Conservation (phyloP, 2,113 vertebrate species). For the Peromyscus maniculatus region DNA sequence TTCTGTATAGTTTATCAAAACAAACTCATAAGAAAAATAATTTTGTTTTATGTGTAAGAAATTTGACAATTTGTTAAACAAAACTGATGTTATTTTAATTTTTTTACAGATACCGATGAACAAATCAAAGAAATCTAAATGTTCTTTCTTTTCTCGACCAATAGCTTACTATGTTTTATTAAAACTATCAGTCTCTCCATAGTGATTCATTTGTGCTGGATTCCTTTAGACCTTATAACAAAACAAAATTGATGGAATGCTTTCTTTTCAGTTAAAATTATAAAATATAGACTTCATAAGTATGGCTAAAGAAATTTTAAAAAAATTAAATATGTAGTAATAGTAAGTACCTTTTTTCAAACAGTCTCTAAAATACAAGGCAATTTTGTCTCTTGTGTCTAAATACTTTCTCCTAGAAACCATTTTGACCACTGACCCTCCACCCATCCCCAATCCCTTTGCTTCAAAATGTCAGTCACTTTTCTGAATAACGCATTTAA, state of each 20-base stretch:
- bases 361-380: background rate
- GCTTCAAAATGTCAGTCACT: background rate
- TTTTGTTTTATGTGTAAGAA: background rate
- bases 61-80: background rate
- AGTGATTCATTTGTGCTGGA: background rate
- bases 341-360: background rate
- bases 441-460: background rate
- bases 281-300: background rate
- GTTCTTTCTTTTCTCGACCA: slow-evolving; percentile 1
- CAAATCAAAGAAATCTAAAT: slow-evolving; percentile 53
- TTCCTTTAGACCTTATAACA: background rate
- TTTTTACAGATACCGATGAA: slow-evolving; percentile 54
- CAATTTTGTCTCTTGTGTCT: background rate
- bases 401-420: background rate
- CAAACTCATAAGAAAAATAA: background rate
- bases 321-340: slow-evolving; percentile 18
- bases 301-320: background rate
- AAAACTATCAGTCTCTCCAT: slow-evolving; percentile 42
- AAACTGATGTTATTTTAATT: slow-evolving; percentile 45
- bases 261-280: slow-evolving; percentile 30
- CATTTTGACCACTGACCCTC: background rate
- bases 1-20: background rate
- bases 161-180: slow-evolving; percentile 47
- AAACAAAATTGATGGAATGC: background rate
- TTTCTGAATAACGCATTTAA: background rate